These are phyloP conservation scores for Nibea coibor DNA, from an alignment of 2,113 vertebrate species.

Conservation along the genomic window DNA sequence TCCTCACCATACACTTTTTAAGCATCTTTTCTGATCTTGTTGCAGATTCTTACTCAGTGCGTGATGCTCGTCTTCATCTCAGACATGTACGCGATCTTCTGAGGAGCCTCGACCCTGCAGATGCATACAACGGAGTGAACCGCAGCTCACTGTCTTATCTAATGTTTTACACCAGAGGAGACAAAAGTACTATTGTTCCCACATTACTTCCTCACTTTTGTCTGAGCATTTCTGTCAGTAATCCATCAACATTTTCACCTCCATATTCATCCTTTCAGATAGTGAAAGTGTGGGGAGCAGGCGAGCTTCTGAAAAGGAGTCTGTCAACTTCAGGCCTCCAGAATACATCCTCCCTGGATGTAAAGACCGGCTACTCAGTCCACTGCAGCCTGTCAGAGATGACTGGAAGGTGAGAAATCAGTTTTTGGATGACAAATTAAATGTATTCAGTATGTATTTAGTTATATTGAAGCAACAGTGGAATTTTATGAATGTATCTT, in stretches of 20 bases:
- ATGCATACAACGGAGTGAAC: constrained; percentile 94
- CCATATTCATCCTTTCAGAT: constrained; percentile 77
- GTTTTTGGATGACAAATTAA: background rate
- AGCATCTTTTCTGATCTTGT: background rate
- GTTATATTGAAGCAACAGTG: background rate
- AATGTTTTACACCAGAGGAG: constrained; percentile 89
- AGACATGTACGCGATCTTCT: constrained; percentile 93
- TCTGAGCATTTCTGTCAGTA: background rate
- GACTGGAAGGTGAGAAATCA: constrained; percentile 88
- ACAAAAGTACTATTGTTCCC: constrained; percentile 66
- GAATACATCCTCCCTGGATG: constrained; percentile 92
- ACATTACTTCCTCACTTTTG: background rate
- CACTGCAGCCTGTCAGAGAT: constrained; percentile 90
- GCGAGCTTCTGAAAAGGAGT: constrained; percentile 85
- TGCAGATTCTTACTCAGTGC: constrained; percentile 91
- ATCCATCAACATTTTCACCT: background rate
- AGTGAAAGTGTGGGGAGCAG: constrained; percentile 84
- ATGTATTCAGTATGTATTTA: background rate
- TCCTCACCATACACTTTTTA: background rate
- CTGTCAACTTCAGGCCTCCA: constrained; percentile 87
- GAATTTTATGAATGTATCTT: background rate
- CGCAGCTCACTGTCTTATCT: constrained; percentile 94
- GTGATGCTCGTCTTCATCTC: constrained; percentile 94
- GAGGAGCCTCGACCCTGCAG: constrained; percentile 93
- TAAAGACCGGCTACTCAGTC: constrained; percentile 88